Conservation (phyloP, 2,113 vertebrate species). For the Neodon shergylaensis region DNA sequence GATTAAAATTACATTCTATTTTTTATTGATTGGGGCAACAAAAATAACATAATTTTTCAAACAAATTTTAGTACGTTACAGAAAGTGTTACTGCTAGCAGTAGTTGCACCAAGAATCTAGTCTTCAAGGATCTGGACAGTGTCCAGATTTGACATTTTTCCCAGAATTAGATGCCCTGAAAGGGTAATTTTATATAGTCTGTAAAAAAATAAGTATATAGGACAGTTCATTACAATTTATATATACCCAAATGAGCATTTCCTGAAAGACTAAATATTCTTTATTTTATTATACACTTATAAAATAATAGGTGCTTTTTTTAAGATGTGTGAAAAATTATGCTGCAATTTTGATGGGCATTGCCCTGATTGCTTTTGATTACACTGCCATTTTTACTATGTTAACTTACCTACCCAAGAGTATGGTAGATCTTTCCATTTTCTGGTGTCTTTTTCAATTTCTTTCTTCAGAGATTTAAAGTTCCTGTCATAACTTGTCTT, state of each 20-base stretch:
- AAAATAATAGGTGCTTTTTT: not conserved
- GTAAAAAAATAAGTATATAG: not conserved
- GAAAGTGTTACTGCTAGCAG: not conserved
- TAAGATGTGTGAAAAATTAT: too few species aligned
- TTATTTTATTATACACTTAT: not conserved
- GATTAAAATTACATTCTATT: not conserved
- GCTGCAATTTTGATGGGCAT: too few species aligned
- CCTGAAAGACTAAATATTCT: not conserved
- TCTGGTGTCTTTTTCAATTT: too few species aligned
- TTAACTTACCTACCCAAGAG: too few species aligned
- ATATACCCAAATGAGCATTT: not conserved
- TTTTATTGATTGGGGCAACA: not conserved
- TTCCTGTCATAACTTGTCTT: too few species aligned
- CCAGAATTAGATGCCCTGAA: not conserved
- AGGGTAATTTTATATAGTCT: not conserved
- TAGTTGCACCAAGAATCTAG: not conserved
- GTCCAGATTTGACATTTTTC: not conserved
- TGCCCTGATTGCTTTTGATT: too few species aligned
- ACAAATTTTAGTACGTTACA: not conserved
- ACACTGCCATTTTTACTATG: too few species aligned
- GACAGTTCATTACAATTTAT: not conserved
- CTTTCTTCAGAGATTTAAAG: too few species aligned
- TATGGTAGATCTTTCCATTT: too few species aligned
- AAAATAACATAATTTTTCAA: not conserved
- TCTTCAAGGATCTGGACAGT: not conserved